phyloP scores from a whole-genome alignment of 2,888 invertebrate genomes.

The Microplitis deprimator region DNA sequence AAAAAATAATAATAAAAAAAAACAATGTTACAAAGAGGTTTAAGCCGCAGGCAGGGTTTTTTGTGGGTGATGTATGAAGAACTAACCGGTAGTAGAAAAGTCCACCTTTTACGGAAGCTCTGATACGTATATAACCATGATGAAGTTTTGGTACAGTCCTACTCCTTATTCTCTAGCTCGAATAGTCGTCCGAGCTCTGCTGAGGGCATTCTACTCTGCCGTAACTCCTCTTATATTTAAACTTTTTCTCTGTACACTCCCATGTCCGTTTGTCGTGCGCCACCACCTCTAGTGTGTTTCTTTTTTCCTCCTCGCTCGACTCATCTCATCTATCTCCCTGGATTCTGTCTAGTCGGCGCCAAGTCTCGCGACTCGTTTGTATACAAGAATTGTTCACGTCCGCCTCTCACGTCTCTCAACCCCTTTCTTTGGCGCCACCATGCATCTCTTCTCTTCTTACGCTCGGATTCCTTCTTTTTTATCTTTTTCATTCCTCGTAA shows the following conservation, averaged over 20 bases:
- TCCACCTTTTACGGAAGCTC: constrained; percentile 41
- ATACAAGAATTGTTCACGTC: constrained; percentile 46
- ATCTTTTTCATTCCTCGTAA: constrained; percentile 41
- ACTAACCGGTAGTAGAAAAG: background rate
- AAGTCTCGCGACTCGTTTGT: constrained; percentile 49
- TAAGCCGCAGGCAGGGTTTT: background rate
- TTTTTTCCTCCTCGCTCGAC: constrained; percentile 10
- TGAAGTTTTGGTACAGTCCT: constrained; percentile 37
- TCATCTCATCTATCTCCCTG: constrained; percentile 48
- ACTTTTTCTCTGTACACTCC: constrained; percentile 5
- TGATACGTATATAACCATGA: constrained; percentile 46
- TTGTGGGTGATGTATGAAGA: background rate
- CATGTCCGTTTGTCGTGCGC: constrained; percentile 37
- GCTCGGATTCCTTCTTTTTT: constrained; percentile 14
- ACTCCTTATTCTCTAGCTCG: background rate
- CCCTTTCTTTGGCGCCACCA: constrained; percentile 31
- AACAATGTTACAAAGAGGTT: constrained; percentile 2
- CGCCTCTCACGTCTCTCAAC: constrained; percentile 4
- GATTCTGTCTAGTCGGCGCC: constrained; percentile 53
- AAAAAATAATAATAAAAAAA: constrained; percentile 30
- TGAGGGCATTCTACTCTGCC: background rate
- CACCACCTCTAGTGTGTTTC: constrained; percentile 39
- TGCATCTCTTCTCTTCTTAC: constrained; percentile 23
- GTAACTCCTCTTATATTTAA: background rate
- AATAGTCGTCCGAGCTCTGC: background rate